Conservation (phyloP, 1,140 invertebrate genomes). For the Drosophila repleta region DNA sequence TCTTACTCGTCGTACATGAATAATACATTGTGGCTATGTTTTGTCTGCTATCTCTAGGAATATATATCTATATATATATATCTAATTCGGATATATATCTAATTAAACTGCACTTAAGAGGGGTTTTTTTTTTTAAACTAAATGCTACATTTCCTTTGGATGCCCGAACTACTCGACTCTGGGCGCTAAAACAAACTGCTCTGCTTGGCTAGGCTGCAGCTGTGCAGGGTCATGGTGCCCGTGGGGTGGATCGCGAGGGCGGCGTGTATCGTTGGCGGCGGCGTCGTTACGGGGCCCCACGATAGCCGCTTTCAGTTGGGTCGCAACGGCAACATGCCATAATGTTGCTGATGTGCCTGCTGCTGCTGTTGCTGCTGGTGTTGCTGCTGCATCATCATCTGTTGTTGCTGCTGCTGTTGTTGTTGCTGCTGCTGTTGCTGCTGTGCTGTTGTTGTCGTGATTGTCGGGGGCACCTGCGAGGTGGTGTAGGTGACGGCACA, state of each 20-base stretch:
- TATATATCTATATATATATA: conserved; percentile 5
- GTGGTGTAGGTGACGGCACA: conserved; percentile 77
- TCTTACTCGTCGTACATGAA: conserved; percentile 31
- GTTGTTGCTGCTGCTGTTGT: conserved; percentile 41
- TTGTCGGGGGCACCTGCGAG: conserved; percentile 47
- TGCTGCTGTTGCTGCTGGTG: conserved; percentile 15
- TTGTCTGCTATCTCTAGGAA: conserved; percentile 8
- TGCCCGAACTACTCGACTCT: conserved; percentile 37
- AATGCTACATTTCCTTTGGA: conserved; percentile 70
- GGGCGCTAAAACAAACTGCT: conserved; percentile 66
- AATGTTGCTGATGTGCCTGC: conserved; percentile 68
- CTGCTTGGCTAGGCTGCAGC: conserved; percentile 76
- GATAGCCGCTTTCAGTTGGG: conserved; percentile 81
- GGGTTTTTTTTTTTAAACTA: conserved; percentile 44
- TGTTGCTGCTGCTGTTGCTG: conserved; percentile 55
- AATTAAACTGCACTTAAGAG: conserved; percentile 30
- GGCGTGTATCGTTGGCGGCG: conserved; percentile 61
- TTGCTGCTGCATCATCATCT: conserved; percentile 39
- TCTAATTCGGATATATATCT: conserved; percentile 19
- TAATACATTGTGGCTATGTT: conserved; percentile 72
- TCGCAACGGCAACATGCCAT: conserved; percentile 73
- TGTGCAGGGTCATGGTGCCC: conserved; percentile 74
- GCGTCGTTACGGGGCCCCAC: conserved; percentile 73
- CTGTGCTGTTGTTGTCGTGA: conserved; percentile 64
- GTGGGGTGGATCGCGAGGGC: conserved; percentile 63